Percentiles rank a stretch among this genome's conserved stretches.
These are phyloP conservation scores for Trachops cirrhosus DNA, from an alignment of 2,797 vertebrate genomes.

Conservation along the genomic window DNA sequence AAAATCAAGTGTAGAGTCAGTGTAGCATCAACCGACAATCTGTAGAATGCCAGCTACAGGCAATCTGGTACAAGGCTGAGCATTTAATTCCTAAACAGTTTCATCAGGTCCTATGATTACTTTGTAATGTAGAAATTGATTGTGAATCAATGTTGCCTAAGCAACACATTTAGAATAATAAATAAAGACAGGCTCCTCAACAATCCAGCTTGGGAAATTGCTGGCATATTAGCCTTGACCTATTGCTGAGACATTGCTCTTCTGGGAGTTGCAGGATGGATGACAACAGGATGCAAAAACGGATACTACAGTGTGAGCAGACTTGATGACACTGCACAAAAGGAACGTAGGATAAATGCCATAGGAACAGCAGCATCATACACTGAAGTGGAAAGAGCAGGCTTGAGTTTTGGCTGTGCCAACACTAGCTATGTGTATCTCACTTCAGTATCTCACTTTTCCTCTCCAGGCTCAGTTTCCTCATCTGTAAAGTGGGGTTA, in stretches of 20 bases:
- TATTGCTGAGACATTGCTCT: not conserved
- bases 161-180: conserved; percentile 59
- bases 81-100: not conserved
- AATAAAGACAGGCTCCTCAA: conserved; percentile 7
- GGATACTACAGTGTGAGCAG: not conserved
- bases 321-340: not conserved
- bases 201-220: conserved; percentile 36
- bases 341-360: not conserved
- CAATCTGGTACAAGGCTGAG: not conserved
- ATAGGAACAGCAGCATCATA: not conserved
- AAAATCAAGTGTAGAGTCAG: not conserved
- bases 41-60: not conserved
- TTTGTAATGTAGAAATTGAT: conserved; percentile 60
- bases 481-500: not conserved
- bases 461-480: not conserved
- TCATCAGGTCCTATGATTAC: conserved; percentile 47
- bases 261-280: not conserved
- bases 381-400: not conserved
- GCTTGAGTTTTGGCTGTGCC: not conserved
- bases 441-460: not conserved
- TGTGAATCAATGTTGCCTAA: conserved; percentile 65
- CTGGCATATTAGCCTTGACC: conserved; percentile 31
- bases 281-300: conserved; percentile 28
- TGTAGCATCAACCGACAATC: not conserved
- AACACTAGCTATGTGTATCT: not conserved